A percentile compares a stretch with the other conserved stretches of the same genome.
phyloP scores from a whole-genome alignment of 1,140 invertebrate species.

The Oedothorax gibbosus region DNA sequence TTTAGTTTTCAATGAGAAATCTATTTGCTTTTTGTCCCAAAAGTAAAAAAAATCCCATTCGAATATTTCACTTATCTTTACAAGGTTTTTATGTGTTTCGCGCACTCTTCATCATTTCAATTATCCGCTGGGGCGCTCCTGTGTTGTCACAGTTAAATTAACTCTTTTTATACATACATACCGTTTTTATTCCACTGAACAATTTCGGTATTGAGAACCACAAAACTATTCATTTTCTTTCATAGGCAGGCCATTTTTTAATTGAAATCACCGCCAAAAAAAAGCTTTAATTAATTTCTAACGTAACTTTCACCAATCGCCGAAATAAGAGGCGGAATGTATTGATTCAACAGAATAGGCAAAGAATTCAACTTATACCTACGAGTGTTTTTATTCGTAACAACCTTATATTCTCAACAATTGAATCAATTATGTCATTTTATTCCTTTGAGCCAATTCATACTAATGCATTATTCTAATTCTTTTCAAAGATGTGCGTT shows the following conservation, averaged over 20 bases:
- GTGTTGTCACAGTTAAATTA: slow-evolving; percentile 55
- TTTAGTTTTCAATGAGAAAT: neutral
- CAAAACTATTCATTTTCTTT: slow-evolving; percentile 3
- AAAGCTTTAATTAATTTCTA: slow-evolving; percentile 48
- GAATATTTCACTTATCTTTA: neutral
- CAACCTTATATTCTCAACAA: no score
- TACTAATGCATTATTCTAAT: no score
- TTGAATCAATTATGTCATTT: no score
- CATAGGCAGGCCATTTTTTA: neutral
- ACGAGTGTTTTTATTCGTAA: no score
- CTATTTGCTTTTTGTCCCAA: no score
- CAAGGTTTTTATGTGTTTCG: slow-evolving; percentile 12
- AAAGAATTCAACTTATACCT: no score
- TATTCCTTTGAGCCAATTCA: no score
- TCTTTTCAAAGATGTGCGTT: no score
- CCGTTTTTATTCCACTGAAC: slow-evolving; percentile 39
- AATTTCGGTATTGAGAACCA: slow-evolving; percentile 23
- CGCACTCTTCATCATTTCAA: slow-evolving; percentile 51
- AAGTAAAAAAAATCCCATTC: neutral
- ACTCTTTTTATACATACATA: slow-evolving; percentile 40
- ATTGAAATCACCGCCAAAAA: slow-evolving; percentile 17
- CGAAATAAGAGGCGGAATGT: no score
- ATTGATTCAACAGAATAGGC: no score
- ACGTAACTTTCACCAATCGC: no score
- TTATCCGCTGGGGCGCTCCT: slow-evolving; percentile 26